Evolutionary conservation across 1,140 invertebrate genomes (phyloP).

Genomic region (Pseudachorutes palmiensis): DNA sequence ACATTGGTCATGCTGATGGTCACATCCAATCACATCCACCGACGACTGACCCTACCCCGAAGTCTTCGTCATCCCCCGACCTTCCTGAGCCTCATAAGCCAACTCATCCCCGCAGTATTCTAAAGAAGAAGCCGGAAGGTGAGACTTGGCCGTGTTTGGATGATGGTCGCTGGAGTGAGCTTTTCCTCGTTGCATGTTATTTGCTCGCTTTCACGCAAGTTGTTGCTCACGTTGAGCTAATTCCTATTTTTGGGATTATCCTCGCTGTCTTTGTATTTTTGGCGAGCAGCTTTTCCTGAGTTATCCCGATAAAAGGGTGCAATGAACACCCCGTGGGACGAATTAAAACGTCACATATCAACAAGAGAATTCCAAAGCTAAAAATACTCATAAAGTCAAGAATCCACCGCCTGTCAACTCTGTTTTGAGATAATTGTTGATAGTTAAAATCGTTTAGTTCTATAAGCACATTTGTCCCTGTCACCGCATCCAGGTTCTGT

Average conservation of each 20-base stretch:
- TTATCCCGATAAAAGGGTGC: background rate
- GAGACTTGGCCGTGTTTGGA: constrained; percentile 9
- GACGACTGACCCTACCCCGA: background rate
- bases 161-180: constrained; percentile 28
- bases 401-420: background rate
- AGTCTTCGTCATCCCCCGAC: too few species aligned
- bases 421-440: background rate
- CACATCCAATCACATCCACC: too few species aligned
- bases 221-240: constrained; percentile 27
- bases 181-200: constrained; percentile 36
- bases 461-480: background rate
- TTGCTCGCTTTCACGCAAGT: constrained; percentile 36
- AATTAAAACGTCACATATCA: background rate
- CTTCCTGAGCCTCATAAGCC: too few species aligned
- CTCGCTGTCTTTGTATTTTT: constrained; percentile 35
- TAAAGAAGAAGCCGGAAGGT: constrained; percentile 26
- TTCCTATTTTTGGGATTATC: constrained; percentile 32
- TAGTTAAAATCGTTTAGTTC: background rate
- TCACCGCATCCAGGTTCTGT: background rate
- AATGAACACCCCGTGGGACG: background rate
- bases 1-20: too few species aligned
- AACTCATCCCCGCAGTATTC: background rate
- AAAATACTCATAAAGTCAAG: background rate
- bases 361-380: background rate
- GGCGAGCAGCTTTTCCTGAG: constrained; percentile 17